Evolutionary conservation across 2,888 invertebrate genomes (phyloP), one percentile per base, ranked within the genome.

Genomic region (Xanthia icteritia): DNA sequence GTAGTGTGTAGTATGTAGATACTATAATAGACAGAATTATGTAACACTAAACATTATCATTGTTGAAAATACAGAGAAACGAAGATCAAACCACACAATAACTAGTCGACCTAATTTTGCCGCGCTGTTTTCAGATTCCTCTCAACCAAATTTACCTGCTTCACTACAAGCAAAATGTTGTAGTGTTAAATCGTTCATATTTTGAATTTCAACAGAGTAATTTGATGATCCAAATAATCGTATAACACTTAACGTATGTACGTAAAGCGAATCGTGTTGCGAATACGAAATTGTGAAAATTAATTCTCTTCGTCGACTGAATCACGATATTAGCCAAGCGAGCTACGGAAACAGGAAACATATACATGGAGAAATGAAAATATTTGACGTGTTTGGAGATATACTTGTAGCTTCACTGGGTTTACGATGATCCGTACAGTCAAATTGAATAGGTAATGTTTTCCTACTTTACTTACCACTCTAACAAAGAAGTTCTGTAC

Each of bases 281-380:
- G 84, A 87, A 87, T 87, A 73, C 27, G 73, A 78, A 86, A 86
- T 86, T 79, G 76, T 72, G 82, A 79, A 87, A 86, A 87, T 87
- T 87, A 83, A 87, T 84, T 87, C 86, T 81, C 81, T 82, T 82
- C 77, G 73, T 39, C 42, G 76, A 73, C 54, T 84, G 87, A 87
- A 87, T 86, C 81, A 67, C 72, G 78, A 78, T 87, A 87, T 87
- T 87, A 86, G 88, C 75, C 74, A 70, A 76, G 77, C 84, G 73
- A 70, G 74, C 9, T 72, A 45, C 73, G 67, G 77, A 45, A 74
- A 65, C 84, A 75, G 85, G 78, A 88, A 84, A 81, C 81, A 77
- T 70, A 80, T 79, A 69, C 60, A 68, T 8, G 56, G 48, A 36
- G 75, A 78, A 87, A 82, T 81, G 75, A 80, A 86, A 87, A 86